phyloP scores from a whole-genome alignment of 2,888 invertebrate genomes.

The Rapana venosa region DNA sequence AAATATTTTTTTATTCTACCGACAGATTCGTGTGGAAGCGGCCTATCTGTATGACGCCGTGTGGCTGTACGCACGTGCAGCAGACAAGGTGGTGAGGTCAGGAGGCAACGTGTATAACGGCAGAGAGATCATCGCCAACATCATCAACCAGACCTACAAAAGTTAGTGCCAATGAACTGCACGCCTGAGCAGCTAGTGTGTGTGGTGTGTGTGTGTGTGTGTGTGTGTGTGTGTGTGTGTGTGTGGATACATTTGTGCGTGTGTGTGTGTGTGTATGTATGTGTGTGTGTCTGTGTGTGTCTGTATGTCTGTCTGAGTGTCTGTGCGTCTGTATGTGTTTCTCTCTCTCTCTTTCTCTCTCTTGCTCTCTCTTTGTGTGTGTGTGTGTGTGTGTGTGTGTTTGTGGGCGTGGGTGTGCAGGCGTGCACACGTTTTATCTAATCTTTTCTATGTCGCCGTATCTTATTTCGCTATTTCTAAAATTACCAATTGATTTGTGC shows the following conservation, averaged over 20 bases:
- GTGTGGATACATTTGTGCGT: not conserved
- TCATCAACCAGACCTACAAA: conserved; percentile 78
- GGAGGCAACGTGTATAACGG: conserved; percentile 77
- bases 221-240: not conserved
- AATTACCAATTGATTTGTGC: too few species aligned
- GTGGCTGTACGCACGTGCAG: conserved; percentile 78
- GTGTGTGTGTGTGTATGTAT: not conserved
- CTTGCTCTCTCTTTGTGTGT: too few species aligned
- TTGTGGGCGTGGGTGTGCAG: not conserved
- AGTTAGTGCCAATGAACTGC: conserved; percentile 70
- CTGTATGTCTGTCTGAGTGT: not conserved
- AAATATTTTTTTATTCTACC: too few species aligned
- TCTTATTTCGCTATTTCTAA: too few species aligned
- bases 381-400: not conserved
- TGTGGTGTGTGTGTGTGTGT: not conserved
- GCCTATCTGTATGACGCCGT: conserved; percentile 80
- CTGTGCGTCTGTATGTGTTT: too few species aligned
- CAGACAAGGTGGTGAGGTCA: conserved; percentile 74
- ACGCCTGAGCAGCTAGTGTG: not conserved
- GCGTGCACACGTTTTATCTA: too few species aligned
- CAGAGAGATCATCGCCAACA: conserved; percentile 74
- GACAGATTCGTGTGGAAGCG: conserved; percentile 75
- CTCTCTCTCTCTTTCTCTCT: too few species aligned
- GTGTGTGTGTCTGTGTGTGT: not conserved
- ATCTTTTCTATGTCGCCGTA: too few species aligned